phyloP scores from a whole-genome alignment of 2,113 vertebrate species.

The Saguinus midas region DNA sequence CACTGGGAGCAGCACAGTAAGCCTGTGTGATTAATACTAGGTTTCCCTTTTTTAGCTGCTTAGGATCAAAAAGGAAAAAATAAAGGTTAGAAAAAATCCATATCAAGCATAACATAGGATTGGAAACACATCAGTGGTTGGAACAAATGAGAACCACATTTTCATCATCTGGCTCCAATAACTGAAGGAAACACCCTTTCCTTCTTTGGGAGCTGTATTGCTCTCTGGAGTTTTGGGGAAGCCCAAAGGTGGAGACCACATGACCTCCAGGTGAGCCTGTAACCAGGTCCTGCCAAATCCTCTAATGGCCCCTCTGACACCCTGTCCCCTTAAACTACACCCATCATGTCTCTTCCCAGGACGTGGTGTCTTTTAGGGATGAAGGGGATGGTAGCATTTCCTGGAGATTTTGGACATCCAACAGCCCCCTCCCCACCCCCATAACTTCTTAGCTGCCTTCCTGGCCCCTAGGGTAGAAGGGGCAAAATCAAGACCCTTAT shows the following conservation, averaged over 20 bases:
- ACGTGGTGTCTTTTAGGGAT: background rate
- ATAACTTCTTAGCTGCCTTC: background rate
- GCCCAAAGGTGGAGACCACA: background rate
- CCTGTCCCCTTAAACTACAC: background rate
- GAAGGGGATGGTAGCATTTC: background rate
- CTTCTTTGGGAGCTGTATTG: background rate
- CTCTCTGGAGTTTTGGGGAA: background rate
- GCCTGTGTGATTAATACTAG: background rate
- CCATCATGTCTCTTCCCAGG: background rate
- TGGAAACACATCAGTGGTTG: background rate
- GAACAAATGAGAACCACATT: slow-evolving; percentile 12
- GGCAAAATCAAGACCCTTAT: background rate
- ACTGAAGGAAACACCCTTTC: background rate
- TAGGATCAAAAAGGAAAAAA: background rate
- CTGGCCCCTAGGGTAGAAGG: background rate
- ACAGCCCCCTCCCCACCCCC: background rate
- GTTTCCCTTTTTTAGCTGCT: background rate
- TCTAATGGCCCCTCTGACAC: background rate
- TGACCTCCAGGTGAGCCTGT: background rate
- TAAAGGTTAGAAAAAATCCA: background rate
- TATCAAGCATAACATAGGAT: background rate
- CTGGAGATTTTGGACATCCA: background rate
- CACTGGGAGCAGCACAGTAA: background rate
- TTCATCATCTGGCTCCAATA: background rate
- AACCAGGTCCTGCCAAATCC: background rate